Evolutionary conservation across 2,113 vertebrate genomes (phyloP).

Genomic region (Tragelaphus imberbis): DNA sequence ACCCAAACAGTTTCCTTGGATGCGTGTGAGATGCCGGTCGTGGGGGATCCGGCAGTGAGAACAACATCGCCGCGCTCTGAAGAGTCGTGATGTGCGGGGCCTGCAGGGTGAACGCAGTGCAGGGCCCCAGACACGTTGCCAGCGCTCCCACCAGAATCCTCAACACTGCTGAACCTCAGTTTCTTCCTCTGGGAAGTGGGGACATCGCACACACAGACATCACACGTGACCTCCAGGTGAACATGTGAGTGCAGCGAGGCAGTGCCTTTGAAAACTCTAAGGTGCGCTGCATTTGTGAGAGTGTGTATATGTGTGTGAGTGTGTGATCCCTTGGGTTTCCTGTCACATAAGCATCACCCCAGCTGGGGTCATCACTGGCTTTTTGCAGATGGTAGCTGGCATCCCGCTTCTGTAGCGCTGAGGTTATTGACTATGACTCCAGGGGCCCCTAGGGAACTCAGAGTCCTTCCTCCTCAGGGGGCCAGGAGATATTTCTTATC

Average conservation of each 20-base stretch:
- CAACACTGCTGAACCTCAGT: neutral
- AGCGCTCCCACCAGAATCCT: neutral
- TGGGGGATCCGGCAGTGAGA: neutral
- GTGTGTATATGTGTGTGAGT: too few species aligned
- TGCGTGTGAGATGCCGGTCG: neutral
- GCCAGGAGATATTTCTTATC: neutral
- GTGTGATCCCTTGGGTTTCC: neutral
- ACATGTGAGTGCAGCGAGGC: neutral
- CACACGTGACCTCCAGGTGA: neutral
- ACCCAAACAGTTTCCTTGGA: neutral
- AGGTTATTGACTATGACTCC: neutral
- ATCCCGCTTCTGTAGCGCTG: neutral
- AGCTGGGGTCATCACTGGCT: neutral
- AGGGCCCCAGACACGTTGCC: rapidly evolving
- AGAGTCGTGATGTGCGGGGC: rapidly evolving
- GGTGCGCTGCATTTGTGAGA: neutral
- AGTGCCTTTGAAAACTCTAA: neutral
- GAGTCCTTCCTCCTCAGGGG: neutral
- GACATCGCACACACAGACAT: rapidly evolving
- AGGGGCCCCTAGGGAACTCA: neutral
- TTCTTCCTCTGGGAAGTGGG: neutral
- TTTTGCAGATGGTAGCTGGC: neutral
- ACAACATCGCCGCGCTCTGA: neutral
- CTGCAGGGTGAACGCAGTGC: rapidly evolving
- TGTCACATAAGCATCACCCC: too few species aligned